Conservation (phyloP, 2,113 vertebrate genomes). For the Geococcyx californianus region DNA sequence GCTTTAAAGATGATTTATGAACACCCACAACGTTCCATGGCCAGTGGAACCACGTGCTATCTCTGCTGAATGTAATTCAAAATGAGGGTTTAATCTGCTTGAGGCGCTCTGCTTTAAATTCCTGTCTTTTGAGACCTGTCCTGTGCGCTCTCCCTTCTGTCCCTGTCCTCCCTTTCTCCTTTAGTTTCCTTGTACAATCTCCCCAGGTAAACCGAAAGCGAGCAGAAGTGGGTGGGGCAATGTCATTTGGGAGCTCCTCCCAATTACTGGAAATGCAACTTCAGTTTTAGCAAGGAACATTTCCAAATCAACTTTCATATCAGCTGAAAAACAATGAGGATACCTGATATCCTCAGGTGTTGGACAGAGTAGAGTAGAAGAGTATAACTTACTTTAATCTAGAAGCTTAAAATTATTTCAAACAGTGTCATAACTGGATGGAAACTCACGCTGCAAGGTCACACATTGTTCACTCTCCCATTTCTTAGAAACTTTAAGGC, state of each 20-base stretch:
- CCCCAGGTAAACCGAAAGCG: slow-evolving; percentile 43
- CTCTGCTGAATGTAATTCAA: neutral
- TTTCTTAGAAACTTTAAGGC: neutral
- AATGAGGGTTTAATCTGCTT: neutral
- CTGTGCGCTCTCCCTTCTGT: neutral
- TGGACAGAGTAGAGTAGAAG: too few relatives aligned
- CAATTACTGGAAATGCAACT: slow-evolving; percentile 61
- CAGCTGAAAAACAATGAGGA: slow-evolving; percentile 10
- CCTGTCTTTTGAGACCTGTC: neutral
- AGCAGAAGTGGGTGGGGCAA: slow-evolving; percentile 52
- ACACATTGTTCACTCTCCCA: neutral
- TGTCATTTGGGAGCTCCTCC: slow-evolving; percentile 56
- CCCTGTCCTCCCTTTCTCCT: neutral
- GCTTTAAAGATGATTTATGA: neutral
- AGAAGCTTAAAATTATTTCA: neutral
- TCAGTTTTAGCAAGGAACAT: neutral
- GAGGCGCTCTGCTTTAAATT: neutral
- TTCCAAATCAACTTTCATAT: slow-evolving; percentile 30
- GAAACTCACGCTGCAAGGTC: neutral
- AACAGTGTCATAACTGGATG: neutral
- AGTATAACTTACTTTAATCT: neutral
- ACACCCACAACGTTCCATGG: neutral
- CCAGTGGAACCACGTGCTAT: fast-evolving
- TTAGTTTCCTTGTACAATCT: slow-evolving; percentile 27
- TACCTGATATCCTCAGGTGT: neutral